Evolutionary conservation across 2,113 vertebrate species (phyloP).

Genomic region (Eptesicus fuscus): DNA sequence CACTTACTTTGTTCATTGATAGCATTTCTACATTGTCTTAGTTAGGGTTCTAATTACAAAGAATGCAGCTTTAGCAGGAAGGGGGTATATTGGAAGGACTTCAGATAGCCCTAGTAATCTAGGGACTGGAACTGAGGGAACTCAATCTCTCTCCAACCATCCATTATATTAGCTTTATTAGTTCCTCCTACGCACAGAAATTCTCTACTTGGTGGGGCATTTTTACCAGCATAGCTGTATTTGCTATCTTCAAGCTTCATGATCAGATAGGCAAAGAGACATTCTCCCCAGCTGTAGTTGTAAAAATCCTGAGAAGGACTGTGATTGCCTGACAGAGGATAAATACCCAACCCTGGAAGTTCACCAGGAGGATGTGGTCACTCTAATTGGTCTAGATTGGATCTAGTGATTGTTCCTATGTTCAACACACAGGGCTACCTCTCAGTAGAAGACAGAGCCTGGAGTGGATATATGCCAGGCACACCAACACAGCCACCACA

Average conservation of each 20-base stretch:
- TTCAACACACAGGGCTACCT: not conserved
- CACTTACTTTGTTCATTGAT: not conserved
- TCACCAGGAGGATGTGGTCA: not conserved
- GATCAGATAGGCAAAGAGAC: not conserved
- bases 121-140: not conserved
- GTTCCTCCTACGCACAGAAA: not conserved
- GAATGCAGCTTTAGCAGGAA: not conserved
- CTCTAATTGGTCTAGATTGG: not conserved
- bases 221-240: not conserved
- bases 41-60: not conserved
- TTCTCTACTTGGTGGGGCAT: not conserved
- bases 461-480: not conserved
- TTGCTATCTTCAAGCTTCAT: not conserved
- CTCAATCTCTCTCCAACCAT: not conserved
- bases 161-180: not conserved
- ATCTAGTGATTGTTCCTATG: fast-evolving
- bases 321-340: not conserved
- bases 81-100: not conserved
- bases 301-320: not conserved
- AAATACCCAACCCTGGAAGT: not conserved
- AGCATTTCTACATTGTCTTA: not conserved
- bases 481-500: not conserved
- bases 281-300: not conserved
- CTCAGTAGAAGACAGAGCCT: not conserved
- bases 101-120: not conserved